Conservation (phyloP, 2,113 vertebrate genomes). For the Gila orcuttii region DNA sequence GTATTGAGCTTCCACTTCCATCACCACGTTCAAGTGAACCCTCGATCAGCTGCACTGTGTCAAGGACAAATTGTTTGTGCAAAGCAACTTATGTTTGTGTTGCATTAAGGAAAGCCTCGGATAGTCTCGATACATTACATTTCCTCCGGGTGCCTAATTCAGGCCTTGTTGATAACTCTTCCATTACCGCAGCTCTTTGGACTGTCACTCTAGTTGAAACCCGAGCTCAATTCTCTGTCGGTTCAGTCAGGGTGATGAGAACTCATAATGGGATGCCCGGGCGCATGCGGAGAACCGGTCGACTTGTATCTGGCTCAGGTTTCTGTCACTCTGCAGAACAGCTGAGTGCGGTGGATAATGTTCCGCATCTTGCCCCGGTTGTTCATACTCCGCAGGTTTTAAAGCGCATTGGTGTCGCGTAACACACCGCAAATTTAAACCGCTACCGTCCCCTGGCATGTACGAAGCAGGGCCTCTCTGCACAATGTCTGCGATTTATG, state of each 20-base stretch:
- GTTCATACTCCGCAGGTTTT: slow-evolving; percentile 25
- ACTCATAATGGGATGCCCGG: slow-evolving; percentile 13
- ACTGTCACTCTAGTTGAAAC: slow-evolving; percentile 9
- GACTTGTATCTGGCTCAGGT: slow-evolving; percentile 2
- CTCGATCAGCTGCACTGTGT: slow-evolving; percentile 23
- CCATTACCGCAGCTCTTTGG: slow-evolving; percentile 14
- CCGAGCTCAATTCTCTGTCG: neutral
- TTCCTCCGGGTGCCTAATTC: neutral
- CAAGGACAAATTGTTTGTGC: slow-evolving; percentile 6
- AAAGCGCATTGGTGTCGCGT: slow-evolving; percentile 11
- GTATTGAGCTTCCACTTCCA: slow-evolving; percentile 26
- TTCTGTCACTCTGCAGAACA: slow-evolving; percentile 35
- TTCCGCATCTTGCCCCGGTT: slow-evolving; percentile 3
- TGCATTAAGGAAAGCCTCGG: slow-evolving; percentile 18
- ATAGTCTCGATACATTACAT: too few species aligned
- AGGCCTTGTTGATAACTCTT: slow-evolving; percentile 20
- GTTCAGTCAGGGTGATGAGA: slow-evolving; percentile 9
- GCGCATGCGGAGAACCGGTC: neutral
- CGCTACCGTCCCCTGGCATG: neutral
- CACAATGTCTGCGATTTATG: neutral
- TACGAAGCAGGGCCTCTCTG: neutral
- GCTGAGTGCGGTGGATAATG: slow-evolving; percentile 23
- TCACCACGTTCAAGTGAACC: neutral
- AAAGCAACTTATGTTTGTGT: neutral
- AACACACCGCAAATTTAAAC: neutral